phyloP scores from a whole-genome alignment of 2,797 vertebrate species.

The Silurus lanzhouensis region DNA sequence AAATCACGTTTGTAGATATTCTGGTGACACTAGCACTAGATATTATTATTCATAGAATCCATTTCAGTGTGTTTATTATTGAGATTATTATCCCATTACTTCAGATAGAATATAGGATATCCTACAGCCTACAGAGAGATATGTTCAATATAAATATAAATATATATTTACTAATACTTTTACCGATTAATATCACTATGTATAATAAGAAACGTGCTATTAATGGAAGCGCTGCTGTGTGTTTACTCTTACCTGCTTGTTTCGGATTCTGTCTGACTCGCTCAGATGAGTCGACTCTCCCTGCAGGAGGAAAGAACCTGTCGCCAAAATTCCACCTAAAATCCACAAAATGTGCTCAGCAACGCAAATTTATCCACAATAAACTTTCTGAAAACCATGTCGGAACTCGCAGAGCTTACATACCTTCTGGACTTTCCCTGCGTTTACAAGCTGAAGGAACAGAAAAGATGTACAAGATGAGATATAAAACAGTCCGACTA shows the following conservation, averaged over 20 bases:
- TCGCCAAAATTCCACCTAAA: constrained; percentile 43
- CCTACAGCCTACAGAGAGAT: neutral
- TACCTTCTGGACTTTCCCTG: constrained; percentile 54
- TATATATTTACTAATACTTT: no score
- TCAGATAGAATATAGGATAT: no score
- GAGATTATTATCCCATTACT: neutral
- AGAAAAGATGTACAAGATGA: neutral
- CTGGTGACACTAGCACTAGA: neutral
- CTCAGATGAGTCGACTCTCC: constrained; percentile 25
- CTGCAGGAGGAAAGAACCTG: neutral
- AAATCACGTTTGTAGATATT: neutral
- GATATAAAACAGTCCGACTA: neutral
- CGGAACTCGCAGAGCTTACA: neutral
- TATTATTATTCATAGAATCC: no score
- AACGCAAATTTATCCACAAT: neutral
- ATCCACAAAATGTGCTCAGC: neutral
- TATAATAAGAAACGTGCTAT: neutral
- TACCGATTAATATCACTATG: neutral
- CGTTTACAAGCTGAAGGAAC: constrained; percentile 41
- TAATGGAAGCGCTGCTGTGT: neutral
- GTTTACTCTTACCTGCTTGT: constrained; percentile 44
- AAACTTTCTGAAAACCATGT: neutral
- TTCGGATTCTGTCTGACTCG: neutral
- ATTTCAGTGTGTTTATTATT: neutral
- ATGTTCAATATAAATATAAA: neutral